Conservation (phyloP, 2,113 vertebrate genomes). For the Craseonycteris thonglongyai region DNA sequence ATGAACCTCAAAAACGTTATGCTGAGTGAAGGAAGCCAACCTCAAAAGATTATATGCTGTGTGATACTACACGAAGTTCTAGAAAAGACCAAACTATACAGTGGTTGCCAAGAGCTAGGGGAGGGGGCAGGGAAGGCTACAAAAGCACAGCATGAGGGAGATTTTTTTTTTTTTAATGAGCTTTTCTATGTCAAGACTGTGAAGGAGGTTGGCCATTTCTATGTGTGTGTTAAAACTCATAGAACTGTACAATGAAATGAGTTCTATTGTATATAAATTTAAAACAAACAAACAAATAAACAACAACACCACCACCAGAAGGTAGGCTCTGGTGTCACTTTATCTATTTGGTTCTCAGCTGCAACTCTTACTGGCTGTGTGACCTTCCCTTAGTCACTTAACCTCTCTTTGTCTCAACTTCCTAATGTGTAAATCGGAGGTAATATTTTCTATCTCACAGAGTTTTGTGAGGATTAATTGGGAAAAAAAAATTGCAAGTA, state of each 20-base stretch:
- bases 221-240: not conserved
- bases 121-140: rapidly evolving
- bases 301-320: no score
- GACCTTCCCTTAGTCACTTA: not conserved
- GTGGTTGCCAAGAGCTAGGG: no score
- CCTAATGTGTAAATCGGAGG: not conserved
- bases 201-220: not conserved
- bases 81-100: not conserved
- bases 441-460: not conserved
- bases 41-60: not conserved
- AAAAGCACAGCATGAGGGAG: not conserved
- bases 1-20: not conserved
- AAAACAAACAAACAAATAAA: not conserved
- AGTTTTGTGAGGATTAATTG: not conserved
- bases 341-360: not conserved
- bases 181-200: not conserved
- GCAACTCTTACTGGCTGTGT: not conserved
- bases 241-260: not conserved
- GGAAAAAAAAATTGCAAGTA: not conserved
- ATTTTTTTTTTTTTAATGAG: not conserved
- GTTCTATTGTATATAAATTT: not conserved
- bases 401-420: not conserved
- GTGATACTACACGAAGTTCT: not conserved
- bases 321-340: not conserved
- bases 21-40: not conserved